These are phyloP conservation scores for Anthoscopus minutus DNA, from an alignment of 2,113 vertebrate genomes.

Conservation along the genomic window DNA sequence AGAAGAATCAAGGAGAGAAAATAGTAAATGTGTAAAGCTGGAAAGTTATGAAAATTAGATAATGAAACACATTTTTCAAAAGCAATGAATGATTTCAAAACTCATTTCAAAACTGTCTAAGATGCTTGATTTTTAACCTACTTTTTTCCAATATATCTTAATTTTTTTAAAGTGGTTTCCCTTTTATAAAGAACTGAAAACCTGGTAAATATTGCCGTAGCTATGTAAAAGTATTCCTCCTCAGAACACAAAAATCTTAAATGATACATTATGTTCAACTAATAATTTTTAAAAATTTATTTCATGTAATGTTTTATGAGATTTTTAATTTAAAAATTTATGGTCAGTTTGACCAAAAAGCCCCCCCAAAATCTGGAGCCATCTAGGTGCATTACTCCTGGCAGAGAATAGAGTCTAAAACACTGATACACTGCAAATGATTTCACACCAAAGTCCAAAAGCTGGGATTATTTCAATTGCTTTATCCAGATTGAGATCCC, in stretches of 20 bases:
- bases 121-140: not conserved
- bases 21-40: not conserved
- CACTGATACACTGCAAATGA: not conserved
- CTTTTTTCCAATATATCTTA: not conserved
- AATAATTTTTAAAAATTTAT: not conserved
- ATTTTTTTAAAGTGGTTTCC: not conserved
- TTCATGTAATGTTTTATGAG: not conserved
- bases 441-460: not conserved
- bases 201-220: not conserved
- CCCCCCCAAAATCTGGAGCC: rapidly evolving
- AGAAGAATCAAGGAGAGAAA: not conserved
- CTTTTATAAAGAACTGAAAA: not conserved
- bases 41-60: not conserved
- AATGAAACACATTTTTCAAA: not conserved
- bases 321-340: not conserved
- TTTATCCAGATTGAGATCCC: not conserved
- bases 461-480: not conserved
- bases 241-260: not conserved
- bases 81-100: not conserved
- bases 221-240: not conserved
- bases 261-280: not conserved
- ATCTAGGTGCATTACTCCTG: not conserved
- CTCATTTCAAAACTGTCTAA: not conserved
- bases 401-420: not conserved
- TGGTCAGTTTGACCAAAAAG: not conserved